phyloP scores from a whole-genome alignment of 1,140 invertebrate species.

The Sarcophaga peregrina region DNA sequence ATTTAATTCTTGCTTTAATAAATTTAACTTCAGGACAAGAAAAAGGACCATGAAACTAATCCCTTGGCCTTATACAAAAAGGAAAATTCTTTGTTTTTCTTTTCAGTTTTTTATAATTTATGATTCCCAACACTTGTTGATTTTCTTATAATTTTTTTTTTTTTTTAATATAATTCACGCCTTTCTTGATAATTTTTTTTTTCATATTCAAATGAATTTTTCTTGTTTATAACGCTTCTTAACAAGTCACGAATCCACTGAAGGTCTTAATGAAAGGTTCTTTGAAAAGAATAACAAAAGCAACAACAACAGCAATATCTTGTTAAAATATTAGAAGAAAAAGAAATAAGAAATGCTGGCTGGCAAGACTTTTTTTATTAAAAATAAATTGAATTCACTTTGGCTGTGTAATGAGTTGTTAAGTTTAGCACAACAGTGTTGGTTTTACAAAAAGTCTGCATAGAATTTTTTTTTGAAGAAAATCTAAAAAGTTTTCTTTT shows the following conservation, averaged over 20 bases:
- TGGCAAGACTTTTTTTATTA: neutral
- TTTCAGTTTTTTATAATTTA: neutral
- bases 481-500: too few relatives aligned
- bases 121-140: neutral
- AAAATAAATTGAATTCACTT: neutral
- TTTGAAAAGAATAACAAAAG: neutral
- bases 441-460: too few relatives aligned
- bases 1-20: neutral
- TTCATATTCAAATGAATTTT: neutral
- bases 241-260: neutral
- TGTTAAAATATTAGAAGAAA: neutral
- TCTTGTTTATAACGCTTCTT: neutral
- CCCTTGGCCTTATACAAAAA: neutral
- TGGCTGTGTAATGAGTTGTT: neutral
- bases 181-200: neutral
- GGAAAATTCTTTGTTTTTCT: neutral
- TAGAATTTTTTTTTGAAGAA: too few relatives aligned
- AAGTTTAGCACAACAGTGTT: too few relatives aligned
- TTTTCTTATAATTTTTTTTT: neutral
- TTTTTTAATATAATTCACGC: neutral
- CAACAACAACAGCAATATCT: neutral
- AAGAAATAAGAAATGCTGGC: neutral
- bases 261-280: neutral
- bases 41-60: neutral
- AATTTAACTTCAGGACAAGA: neutral